Evolutionary conservation across 2,113 vertebrate genomes (phyloP).

Genomic region (Thalassarche chlororhynchos): DNA sequence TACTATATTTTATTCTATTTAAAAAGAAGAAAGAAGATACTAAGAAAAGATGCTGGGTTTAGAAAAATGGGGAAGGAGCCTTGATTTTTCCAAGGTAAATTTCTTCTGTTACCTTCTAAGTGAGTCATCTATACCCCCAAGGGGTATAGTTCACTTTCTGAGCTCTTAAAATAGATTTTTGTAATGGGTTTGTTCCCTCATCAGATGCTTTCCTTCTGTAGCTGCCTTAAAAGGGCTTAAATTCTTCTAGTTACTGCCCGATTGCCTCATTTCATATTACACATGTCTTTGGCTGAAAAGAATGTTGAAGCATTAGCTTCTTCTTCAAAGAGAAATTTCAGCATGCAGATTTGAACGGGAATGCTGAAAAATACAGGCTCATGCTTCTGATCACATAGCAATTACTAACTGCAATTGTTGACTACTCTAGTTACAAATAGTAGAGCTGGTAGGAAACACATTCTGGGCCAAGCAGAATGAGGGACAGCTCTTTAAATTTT

Average conservation of each 20-base stretch:
- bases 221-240: conserved; percentile 45
- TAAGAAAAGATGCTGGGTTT: not conserved
- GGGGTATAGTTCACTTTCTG: not conserved
- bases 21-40: not conserved
- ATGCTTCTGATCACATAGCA: not conserved
- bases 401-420: not conserved
- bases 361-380: not conserved
- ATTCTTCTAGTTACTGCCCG: conserved; percentile 9
- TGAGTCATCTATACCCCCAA: not conserved
- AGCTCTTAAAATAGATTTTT: conserved; percentile 36
- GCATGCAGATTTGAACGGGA: not conserved
- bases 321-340: not conserved
- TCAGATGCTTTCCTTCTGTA: not conserved
- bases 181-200: not conserved
- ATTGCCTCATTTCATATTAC: conserved; percentile 16
- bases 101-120: not conserved
- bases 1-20: not conserved
- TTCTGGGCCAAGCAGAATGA: not conserved
- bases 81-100: not conserved
- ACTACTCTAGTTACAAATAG: not conserved
- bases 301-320: not conserved
- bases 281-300: not conserved
- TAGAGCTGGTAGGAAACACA: not conserved
- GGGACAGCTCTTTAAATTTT: not conserved
- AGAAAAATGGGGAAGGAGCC: not conserved